These are phyloP conservation scores for Orchesellides sinensis DNA, from an alignment of 2,888 invertebrate genomes.

Conservation along the genomic window DNA sequence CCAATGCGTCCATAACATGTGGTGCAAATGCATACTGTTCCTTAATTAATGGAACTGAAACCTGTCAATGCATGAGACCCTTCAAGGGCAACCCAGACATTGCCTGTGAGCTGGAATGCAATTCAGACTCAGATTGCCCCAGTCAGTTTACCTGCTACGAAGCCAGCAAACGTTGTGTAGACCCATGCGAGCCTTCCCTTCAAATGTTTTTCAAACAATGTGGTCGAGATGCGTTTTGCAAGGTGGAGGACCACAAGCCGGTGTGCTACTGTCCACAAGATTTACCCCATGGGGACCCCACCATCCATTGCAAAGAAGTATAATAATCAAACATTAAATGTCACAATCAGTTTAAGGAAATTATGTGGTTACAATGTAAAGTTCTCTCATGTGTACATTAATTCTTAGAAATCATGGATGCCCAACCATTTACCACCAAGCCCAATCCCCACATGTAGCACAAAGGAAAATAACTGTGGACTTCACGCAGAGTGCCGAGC, in stretches of 20 bases:
- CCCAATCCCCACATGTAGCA: constrained; percentile 36
- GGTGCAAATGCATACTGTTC: constrained; percentile 44
- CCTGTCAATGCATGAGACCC: constrained; percentile 67
- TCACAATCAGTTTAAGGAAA: background rate
- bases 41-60: constrained; percentile 52
- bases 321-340: background rate
- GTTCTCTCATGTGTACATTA: too few species aligned
- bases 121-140: constrained; percentile 65
- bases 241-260: constrained; percentile 75
- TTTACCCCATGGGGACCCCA: constrained; percentile 59
- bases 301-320: constrained; percentile 69
- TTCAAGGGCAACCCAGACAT: constrained; percentile 68
- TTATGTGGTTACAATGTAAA: too few species aligned
- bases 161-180: constrained; percentile 62
- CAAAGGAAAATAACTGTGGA: constrained; percentile 46
- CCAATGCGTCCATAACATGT: constrained; percentile 44
- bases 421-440: constrained; percentile 47
- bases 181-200: constrained; percentile 64
- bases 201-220: constrained; percentile 64
- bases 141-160: constrained; percentile 54
- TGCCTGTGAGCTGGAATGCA: constrained; percentile 67
- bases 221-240: constrained; percentile 75
- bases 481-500: constrained; percentile 54
- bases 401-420: constrained; percentile 65
- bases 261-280: constrained; percentile 75